Base-by-base conservation (phyloP, 2,888 invertebrate species). In the Polylopha cassiicola region DNA sequence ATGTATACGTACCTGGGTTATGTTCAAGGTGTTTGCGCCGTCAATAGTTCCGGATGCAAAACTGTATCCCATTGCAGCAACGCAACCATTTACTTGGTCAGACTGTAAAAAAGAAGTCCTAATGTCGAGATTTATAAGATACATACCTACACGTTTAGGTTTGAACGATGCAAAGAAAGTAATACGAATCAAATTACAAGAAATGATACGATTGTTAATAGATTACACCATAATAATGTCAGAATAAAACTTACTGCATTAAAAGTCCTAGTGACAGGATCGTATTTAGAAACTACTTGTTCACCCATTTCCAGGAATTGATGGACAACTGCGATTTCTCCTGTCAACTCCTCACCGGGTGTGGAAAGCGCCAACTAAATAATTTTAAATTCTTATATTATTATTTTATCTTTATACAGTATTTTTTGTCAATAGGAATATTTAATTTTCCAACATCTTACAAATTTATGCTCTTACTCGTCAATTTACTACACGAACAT, bases 1-100 rank as follows among this genome's bases (percentile, higher is more conserved):
- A n/a, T n/a, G n/a, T n/a, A n/a, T n/a, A n/a, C n/a, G n/a, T 56
- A 80, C 81, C 73, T 82, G 93, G n/a, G 88, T 88, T 54, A 94
- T 94, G 33, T 91, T 88, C 30, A 92, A 90, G 9, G 89, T 88
- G 10, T 93, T 94, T 0, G 92, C 92, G 0, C 94, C 93, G 55
- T 94, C 94, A 0, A 89, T 91, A 0, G 94, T 94, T 2, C 94
- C 94, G 0, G 93, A 92, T 0, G 93, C 95, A 65, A 95, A 95
- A 61, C 92, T 93, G 75, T 93, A 94, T 88, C 95, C 91, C 65
- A 95, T 89, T 0, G 93, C 93, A 2, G 94, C 90, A 2, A 86
- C 73, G 63, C 95, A 95, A 0, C 93, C 93, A 2, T 61, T 73
- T 0, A 90, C 91, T 86, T 88, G 64, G 1, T 73, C 57, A 11